Base-by-base conservation (phyloP, 2,888 invertebrate genomes). In the Diachrysia chrysitis region DNA sequence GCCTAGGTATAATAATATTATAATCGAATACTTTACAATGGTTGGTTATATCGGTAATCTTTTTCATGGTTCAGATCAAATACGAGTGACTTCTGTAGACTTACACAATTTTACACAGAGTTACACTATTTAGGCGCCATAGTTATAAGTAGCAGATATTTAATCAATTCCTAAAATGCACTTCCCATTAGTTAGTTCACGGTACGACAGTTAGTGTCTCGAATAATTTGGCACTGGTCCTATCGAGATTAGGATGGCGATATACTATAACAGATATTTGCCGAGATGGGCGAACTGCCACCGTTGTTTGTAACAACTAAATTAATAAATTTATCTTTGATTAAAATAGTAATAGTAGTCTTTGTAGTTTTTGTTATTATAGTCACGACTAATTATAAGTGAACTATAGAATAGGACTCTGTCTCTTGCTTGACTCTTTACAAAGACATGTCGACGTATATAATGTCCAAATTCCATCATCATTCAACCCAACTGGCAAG, bases 241-340 rank as follows among this genome's bases (percentile, higher is more conserved):
- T 21, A 81, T 78, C 75, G 46, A 71, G 78, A 78, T 71, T 60
- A 37, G 37, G 63, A 46, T 55, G 66, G 78, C 46, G 58, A 53
- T 54, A 69, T 7, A 68, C 59, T 55, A 62, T 66, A 25, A 69
- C 55, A 64, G 16, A 73, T 58, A 54, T 53, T 54, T 63, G 54
- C 14, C 58, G 17, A 58, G 69, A 77, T 74, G 66, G 79, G 66
- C 64, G 12, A 19, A 60, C 51, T 74, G 74, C 74, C 69, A 71
- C 62, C 25, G 2, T 54, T 55, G 66, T 62, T 66, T 48, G 1
- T 57, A 57, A 51, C 21, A 51, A 21, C 21, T 51, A 21, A 4
- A 19, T 19, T 51, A 51, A 19, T 51, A 51, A 12, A 19, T 3
- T 12, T 21, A 12, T 21, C 12, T 10, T 19, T 48, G 19, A 19